Evolutionary conservation across 2,113 vertebrate genomes (phyloP).

Genomic region (Pomatostomus ruficeps): DNA sequence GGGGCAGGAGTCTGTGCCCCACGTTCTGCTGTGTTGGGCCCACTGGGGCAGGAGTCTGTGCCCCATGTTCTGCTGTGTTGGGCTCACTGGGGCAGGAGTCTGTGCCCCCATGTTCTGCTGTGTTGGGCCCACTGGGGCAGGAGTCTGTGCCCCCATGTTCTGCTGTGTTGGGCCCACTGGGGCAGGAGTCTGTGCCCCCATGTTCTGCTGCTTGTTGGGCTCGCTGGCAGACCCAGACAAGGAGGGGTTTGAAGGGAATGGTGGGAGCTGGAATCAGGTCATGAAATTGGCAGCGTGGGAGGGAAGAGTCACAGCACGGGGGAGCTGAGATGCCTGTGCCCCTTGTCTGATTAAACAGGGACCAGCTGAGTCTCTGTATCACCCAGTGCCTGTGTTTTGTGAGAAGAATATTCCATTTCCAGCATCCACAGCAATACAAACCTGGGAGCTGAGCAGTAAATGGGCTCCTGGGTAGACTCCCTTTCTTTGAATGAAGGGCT

Average conservation of each 20-base stretch:
- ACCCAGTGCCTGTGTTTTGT: background rate
- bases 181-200: background rate
- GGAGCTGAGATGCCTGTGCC: background rate
- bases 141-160: background rate
- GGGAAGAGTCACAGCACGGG: background rate
- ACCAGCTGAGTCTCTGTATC: background rate
- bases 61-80: background rate
- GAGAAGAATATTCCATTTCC: background rate
- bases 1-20: background rate
- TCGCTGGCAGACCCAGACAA: background rate
- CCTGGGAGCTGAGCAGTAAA: background rate
- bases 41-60: rapidly evolving
- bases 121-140: background rate
- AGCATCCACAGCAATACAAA: background rate
- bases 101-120: background rate
- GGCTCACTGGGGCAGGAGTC: background rate
- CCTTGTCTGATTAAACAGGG: background rate
- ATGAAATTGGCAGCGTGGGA: background rate
- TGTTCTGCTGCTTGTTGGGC: background rate
- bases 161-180: background rate
- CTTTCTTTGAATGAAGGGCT: background rate
- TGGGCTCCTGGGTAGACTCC: background rate
- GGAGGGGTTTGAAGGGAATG: background rate
- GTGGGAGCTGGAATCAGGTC: background rate
- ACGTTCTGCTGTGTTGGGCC: background rate